These are phyloP conservation scores for Sphaerophoria taeniata DNA, from an alignment of 2,888 invertebrate species.

Conservation along the genomic window DNA sequence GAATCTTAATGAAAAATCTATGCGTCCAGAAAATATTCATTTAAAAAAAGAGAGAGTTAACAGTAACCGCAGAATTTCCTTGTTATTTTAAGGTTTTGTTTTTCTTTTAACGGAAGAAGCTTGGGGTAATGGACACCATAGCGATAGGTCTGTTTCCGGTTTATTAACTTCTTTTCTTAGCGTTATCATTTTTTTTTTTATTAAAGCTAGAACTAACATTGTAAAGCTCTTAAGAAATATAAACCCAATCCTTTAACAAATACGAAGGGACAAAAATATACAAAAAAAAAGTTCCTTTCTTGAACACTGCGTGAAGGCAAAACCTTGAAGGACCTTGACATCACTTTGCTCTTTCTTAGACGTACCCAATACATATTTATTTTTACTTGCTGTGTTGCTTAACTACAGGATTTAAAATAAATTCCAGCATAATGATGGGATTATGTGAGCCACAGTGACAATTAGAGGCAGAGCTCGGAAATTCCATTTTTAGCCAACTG, in stretches of 20 bases:
- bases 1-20: slow-evolving; percentile 45
- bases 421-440: slow-evolving; percentile 48
- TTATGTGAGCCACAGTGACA: slow-evolving; percentile 57
- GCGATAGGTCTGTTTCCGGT: slow-evolving; percentile 43
- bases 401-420: slow-evolving; percentile 35
- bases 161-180: slow-evolving; percentile 44
- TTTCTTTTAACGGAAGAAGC: neutral
- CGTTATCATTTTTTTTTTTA: slow-evolving; percentile 40
- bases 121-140: neutral
- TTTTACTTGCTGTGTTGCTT: slow-evolving; percentile 10
- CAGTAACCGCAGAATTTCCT: slow-evolving; percentile 15
- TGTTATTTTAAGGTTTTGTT: neutral
- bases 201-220: slow-evolving; percentile 45
- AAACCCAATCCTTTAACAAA: slow-evolving; percentile 47
- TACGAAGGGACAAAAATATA: slow-evolving; percentile 5
- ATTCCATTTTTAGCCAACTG: neutral
- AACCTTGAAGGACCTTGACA: neutral
- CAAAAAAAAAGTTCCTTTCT: neutral
- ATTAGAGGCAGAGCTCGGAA: slow-evolving; percentile 30
- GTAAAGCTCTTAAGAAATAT: slow-evolving; percentile 28
- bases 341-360: neutral
- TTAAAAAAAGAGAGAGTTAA: slow-evolving; percentile 5
- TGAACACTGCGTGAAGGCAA: neutral
- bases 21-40: slow-evolving; percentile 34
- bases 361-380: too few relatives aligned